These are phyloP conservation scores for Enteromius paludinosus DNA, from an alignment of 2,797 vertebrate species.

Conservation along the genomic window DNA sequence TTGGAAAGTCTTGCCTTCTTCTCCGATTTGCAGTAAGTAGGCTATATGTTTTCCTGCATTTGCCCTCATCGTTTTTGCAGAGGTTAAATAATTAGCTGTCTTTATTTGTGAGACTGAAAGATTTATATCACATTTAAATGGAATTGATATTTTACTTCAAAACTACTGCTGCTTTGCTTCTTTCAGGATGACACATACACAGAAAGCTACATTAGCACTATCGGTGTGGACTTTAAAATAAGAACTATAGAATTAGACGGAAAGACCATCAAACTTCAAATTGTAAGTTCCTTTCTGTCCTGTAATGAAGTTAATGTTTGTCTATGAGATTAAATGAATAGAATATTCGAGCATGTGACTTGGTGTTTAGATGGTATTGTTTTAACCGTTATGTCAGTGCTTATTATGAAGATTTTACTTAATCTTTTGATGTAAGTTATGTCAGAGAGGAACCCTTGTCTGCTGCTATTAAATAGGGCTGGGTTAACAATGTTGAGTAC, in stretches of 20 bases:
- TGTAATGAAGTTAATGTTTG: not conserved
- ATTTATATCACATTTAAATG: not conserved
- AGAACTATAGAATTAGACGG: conserved; percentile 99
- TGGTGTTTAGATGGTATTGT: not conserved
- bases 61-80: not conserved
- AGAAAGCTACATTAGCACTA: conserved; percentile 99
- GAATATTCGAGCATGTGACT: not conserved
- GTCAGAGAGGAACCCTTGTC: not conserved
- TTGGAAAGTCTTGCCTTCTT: conserved; percentile 93
- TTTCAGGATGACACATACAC: conserved; percentile 96
- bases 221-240: conserved; percentile 99
- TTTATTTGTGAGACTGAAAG: not conserved
- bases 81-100: not conserved
- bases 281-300: conserved; percentile 78
- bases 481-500: not conserved
- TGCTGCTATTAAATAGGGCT: not conserved
- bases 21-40: conserved; percentile 94
- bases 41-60: not conserved
- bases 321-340: not conserved
- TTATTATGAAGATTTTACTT: not conserved
- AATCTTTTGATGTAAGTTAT: not conserved
- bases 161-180: conserved; percentile 25
- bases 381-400: not conserved
- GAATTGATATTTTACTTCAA: not conserved
- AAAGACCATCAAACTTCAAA: conserved; percentile 99